Base-by-base conservation (phyloP, 2,888 invertebrate species). In the Drosophila suboccidentalis region DNA sequence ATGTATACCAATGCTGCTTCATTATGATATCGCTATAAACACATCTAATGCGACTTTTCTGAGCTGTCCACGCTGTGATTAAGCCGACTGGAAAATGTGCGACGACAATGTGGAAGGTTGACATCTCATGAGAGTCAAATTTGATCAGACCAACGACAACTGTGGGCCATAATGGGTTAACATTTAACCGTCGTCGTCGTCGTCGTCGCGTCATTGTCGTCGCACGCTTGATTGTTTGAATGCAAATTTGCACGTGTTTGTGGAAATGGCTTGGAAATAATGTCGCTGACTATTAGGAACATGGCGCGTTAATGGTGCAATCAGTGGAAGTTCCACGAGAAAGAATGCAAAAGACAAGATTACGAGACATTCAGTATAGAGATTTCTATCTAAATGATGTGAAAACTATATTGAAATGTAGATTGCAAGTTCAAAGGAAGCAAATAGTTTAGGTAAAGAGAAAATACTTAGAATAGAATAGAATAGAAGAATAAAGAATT, bases 21-120 rank as follows among this genome's bases (percentile, higher is more conserved):
- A 87, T 88, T 83, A 73, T 46, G 66, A 62, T 80, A 83, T 76
- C 58, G 61, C 51, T 63, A 60, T 53, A 61, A 78, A 62, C 79
- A 66, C 78, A 84, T 87, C 84, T 71, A 75, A 89, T 75, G 81
- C 62, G 89, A 89, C 85, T 68, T 80, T 80, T 74, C 60, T 26
- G 50, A 47, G 29, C 57, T 69, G 65, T 57, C 62, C 67, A 68
- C 15, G 54, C 44, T 34, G 34, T 46, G 29, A 17, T 32, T 60
- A 57, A 88, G 65, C 72, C 66, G 62, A 62, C 49, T 89, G 83
- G 78, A 89, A 87, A 89, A 87, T 75, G 64, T 70, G 63, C 59
- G 70, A 59, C 73, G 80, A 82, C 60, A 65, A 17, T 57, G 63
- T 53, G 58, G 55, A 57, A 49, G 36, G 26, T 22, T 17, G 46